Base-by-base conservation (phyloP, 2,113 vertebrate species). In the Clarias macrocephalus region DNA sequence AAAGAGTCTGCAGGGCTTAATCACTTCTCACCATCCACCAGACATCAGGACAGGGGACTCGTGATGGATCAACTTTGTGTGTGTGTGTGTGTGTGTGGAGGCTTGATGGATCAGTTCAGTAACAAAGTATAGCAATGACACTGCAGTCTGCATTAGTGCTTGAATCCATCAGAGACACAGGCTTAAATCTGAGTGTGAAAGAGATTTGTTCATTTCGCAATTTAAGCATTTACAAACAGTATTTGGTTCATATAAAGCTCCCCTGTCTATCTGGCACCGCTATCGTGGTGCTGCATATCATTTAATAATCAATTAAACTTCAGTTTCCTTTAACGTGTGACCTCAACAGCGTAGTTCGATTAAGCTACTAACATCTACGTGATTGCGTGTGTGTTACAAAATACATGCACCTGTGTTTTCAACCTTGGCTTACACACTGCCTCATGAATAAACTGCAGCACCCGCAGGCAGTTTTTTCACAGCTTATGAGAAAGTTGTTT, bases 91-190 rank as follows among this genome's bases (percentile, higher is more conserved):
- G 72, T 84, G 60, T 42, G 80, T 70, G 82, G 42, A 75, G 23
- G 37, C 23, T 79, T 87, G 85, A 89, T 84, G 88, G 88, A 88
- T 88, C 88, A 88, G 80, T 76, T 82, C 42, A 68, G 59, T 88
- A 83, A 88, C 83, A 37, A 59, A 83, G 70, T 52, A n/a, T 77
- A 85, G 70, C 88, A 88, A 82, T 82, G 62, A 37, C 80, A 88
- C 65, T 88, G 73, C 62, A 77, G 42, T 81, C 56, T 75, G 76
- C 72, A 86, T 87, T 88, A 81, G 57, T 11, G 42, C 85, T 25
- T 57, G 70, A 88, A 90, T 87, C 81, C 85, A 90, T 88, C 89
- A 88, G 68, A 80, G 54, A 37, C 57, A 82, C 21, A 42, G 3
- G 59, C 15, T 18, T 72, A 60, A 73, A 59, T 6, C 62, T n/a